Base-by-base conservation (phyloP, 2,888 invertebrate species). In the Mycalesis mineus region DNA sequence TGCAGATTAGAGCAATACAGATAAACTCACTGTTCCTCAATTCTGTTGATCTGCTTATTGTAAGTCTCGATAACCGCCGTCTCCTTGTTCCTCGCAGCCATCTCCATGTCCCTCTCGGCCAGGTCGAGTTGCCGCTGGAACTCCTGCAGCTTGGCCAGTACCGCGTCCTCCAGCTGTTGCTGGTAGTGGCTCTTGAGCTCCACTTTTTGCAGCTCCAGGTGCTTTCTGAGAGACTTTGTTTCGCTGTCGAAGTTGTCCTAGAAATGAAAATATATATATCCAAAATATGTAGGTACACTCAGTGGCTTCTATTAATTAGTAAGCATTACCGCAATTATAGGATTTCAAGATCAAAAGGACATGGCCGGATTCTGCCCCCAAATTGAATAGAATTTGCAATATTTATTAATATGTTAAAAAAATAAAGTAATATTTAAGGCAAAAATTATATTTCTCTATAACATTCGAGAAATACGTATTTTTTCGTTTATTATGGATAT, bases 151-250 rank as follows among this genome's bases (percentile, higher is more conserved):
- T 96, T 96, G 55, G 91, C 91, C 57, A 93, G 86, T 14, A 96
- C 95, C 0, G 95, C 94, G 49, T 93, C 91, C 69, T 96, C 96
- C 9, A 96, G 88, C 81, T 96, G 96, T 65, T 93, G 93, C 80
- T 96, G 96, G 72, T 96, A 96, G 73, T 94, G 93, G 37, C 91
- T 89, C 67, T 94, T 93, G 13, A 96, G 80, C 60, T 95, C 94
- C 9, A 88, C 79, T 72, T 94, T 93, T 64, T 93, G 93, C 0
- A 91, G 80, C 57, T 94, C 94, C 45, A 92, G 73, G 45, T 92
- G 91, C 37, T 91, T 90, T 42, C 85, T 87, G 1, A 88, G 74
- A 8, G 68, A 64, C 60, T 93, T 92, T 0, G 92, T 75, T 53
- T 93, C 92, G 42, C 77, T 82, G 63, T 92, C 91, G 0, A 92